These are phyloP conservation scores for Poecile montanus DNA, from an alignment of 2,797 vertebrate species.

Conservation along the genomic window DNA sequence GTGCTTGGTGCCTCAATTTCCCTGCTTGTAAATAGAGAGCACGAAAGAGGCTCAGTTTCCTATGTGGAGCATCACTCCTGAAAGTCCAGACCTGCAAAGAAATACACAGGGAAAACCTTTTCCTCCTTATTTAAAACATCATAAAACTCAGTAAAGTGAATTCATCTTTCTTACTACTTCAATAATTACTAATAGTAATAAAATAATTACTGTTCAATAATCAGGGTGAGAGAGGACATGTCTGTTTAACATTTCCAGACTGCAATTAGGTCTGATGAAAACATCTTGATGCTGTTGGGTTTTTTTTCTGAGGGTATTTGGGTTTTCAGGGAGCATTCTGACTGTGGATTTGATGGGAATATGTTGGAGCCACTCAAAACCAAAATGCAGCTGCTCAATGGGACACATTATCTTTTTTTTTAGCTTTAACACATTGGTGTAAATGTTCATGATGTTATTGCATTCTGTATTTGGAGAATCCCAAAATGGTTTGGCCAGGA, in stretches of 20 bases:
- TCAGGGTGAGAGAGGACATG: background rate
- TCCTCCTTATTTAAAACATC: background rate
- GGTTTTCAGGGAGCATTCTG: background rate
- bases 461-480: background rate
- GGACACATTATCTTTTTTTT: background rate
- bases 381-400: background rate
- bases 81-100: background rate
- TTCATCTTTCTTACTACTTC: background rate
- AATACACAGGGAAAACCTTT: background rate
- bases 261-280: background rate
- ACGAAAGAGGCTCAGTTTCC: background rate
- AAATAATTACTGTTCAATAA: background rate
- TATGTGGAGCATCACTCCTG: background rate
- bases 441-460: background rate
- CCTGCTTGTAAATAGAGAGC: background rate
- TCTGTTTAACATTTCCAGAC: background rate
- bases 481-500: background rate
- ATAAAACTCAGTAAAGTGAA: background rate
- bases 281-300: background rate
- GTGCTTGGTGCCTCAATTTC: background rate
- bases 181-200: too few species aligned
- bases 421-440: background rate
- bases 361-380: background rate
- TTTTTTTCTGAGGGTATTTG: background rate
- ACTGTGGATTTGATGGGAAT: background rate